Evolutionary conservation across 2,113 vertebrate species (phyloP), one percentile per base, ranked within the genome.

Genomic region (Centropristis striata): DNA sequence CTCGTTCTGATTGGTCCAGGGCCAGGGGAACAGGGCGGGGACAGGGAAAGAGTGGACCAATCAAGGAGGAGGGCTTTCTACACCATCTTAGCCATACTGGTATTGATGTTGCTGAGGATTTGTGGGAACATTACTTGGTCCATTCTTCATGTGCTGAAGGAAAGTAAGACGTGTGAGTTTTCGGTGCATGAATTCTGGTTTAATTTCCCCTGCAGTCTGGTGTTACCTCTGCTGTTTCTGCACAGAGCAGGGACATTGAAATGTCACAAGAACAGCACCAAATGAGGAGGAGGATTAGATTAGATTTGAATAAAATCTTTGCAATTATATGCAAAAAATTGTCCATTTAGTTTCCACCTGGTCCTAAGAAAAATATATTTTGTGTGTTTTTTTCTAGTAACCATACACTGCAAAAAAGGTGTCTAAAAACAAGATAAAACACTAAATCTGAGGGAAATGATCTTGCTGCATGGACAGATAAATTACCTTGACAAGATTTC

Each of bases 151-250:
- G 6, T 12, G 2, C n/a, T 16, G 13, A 28, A 4, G 1, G 8
- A 4, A 2, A 14, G 0, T 25, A 1, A 0, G 9, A 1, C 58
- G 11, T 86, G 79, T 50, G 4, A 2, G 4, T 0, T 20, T 0
- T 3, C 8, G 1, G 23, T 1, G 9, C 42, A 2, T 41, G 16
- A 4, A 28, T 0, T 36, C 13, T 82, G 84, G 69, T 23, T 66
- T 8, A 66, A 60, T 16, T 2, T 78, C 20, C 64, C 71, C 28
- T 55, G 59, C 46, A 69, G 78, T 59, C 28, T 85, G 44, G 68
- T 85, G 37, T 59, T 78, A 64, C 73, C 74, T 25, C 27, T 78
- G 53, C 27, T 81, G 32, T 47, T 59, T 58, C 39, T 85, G 8
- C 50, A 51, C 37, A 69, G 74, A 65, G 46, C 64, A 8, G 64